A percentile compares a stretch with the other conserved stretches of the same genome.
phyloP scores from a whole-genome alignment of 2,797 vertebrate genomes.

The Ceyx erithaca region DNA sequence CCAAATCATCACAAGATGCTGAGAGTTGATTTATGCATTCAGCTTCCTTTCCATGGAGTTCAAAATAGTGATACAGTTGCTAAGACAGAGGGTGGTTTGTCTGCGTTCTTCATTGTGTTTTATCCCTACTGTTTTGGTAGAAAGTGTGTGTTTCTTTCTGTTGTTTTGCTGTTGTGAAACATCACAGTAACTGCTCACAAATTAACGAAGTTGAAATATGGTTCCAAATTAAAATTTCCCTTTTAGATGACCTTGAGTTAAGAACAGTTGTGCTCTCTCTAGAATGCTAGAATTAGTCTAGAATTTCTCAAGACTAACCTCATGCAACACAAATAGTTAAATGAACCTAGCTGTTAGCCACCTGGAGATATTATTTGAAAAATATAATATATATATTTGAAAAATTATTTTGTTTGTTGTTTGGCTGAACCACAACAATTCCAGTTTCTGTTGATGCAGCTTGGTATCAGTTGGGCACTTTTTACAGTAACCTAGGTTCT shows the following conservation, averaged over 20 bases:
- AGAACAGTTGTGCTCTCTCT: neutral
- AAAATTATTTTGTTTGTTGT: neutral
- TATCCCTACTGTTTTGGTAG: neutral
- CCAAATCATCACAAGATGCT: neutral
- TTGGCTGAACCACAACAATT: neutral
- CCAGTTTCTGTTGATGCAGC: slow-evolving; percentile 13
- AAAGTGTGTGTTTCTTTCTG: neutral
- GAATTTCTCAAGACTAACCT: neutral
- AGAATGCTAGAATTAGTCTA: neutral
- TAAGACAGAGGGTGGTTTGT: neutral
- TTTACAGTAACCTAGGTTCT: neutral
- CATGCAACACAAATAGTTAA: slow-evolving; percentile 24
- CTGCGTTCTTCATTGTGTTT: neutral
- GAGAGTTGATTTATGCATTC: neutral
- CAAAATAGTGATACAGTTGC: neutral
- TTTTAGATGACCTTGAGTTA: neutral
- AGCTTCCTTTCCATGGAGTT: neutral
- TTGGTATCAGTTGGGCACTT: neutral
- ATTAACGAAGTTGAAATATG: neutral
- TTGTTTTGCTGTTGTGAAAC: neutral
- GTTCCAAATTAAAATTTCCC: neutral
- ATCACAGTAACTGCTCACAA: neutral
- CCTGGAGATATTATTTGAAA: slow-evolving; percentile 3
- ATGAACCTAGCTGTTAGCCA: slow-evolving; percentile 37
- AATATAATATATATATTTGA: too few species aligned